These are phyloP conservation scores for Meloe dianella DNA, from an alignment of 2,888 invertebrate species.

Conservation along the genomic window DNA sequence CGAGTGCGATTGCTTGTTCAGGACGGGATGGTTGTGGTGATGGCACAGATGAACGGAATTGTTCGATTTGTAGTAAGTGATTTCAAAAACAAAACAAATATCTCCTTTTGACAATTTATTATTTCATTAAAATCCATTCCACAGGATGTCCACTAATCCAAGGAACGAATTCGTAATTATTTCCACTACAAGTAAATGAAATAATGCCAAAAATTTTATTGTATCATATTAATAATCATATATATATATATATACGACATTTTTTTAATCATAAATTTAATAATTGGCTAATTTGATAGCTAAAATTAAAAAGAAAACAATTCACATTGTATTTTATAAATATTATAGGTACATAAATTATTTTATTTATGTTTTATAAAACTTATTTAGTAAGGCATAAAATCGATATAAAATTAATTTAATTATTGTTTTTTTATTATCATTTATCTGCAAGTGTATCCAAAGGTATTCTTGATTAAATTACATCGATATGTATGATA, in stretches of 20 bases:
- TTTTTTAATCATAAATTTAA: background rate
- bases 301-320: background rate
- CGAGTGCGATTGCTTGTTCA: slow-evolving; percentile 87
- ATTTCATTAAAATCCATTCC: background rate
- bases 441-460: background rate
- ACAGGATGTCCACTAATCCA: slow-evolving; percentile 50
- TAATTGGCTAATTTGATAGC: background rate
- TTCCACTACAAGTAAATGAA: slow-evolving; percentile 37
- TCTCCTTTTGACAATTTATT: background rate
- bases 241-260: too few relatives aligned
- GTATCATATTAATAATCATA: slow-evolving; percentile 47
- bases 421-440: background rate
- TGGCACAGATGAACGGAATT: slow-evolving; percentile 84
- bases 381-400: background rate
- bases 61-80: slow-evolving; percentile 83
- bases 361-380: background rate
- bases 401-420: background rate
- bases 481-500: background rate
- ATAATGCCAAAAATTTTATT: slow-evolving; percentile 52
- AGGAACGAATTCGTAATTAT: slow-evolving; percentile 48
- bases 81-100: too few relatives aligned
- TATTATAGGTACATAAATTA: background rate
- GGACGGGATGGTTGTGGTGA: slow-evolving; percentile 92
- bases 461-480: background rate
- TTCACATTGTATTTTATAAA: background rate